These are phyloP conservation scores for Petrolisthes cinctipes DNA, from an alignment of 2,888 invertebrate species.

Conservation along the genomic window DNA sequence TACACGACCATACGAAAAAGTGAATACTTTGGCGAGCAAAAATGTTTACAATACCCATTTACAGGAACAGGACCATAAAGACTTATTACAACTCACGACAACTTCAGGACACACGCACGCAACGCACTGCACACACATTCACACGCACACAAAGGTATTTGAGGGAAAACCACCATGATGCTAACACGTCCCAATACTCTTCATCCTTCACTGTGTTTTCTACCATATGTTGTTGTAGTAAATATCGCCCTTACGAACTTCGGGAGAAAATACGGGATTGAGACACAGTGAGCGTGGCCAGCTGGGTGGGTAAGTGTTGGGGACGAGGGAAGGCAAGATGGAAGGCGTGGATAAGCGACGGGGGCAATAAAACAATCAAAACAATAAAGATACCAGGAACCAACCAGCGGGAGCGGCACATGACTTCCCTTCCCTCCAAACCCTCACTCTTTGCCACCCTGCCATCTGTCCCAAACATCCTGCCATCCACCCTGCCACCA, in stretches of 20 bases:
- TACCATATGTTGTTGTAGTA: not conserved
- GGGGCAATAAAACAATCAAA: constrained; percentile 43
- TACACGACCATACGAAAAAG: not conserved
- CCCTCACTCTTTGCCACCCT: not conserved
- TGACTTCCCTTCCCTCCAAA: not conserved
- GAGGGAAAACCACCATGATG: constrained; percentile 6
- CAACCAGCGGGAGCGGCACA: not conserved
- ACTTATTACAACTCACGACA: constrained; percentile 24
- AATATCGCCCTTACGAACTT: not conserved
- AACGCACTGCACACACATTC: not conserved
- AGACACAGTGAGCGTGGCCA: not conserved
- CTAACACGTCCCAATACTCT: not conserved
- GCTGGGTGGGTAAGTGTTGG: constrained; percentile 1
- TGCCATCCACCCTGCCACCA: constrained; percentile 1
- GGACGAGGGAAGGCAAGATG: constrained; percentile 20
- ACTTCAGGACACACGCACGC: constrained; percentile 6
- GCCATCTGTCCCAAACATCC: not conserved
- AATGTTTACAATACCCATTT: constrained; percentile 36
- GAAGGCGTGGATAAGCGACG: constrained; percentile 36
- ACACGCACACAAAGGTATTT: not conserved
- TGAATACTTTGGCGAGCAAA: constrained; percentile 22
- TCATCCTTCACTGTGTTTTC: not conserved
- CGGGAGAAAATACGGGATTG: not conserved
- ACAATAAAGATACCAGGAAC: constrained; percentile 9
- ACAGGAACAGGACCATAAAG: constrained; percentile 28